Percentiles rank a stretch among this genome's conserved stretches.
phyloP scores from a whole-genome alignment of 2,113 vertebrate species.

The Romanogobio albipinnatus region DNA sequence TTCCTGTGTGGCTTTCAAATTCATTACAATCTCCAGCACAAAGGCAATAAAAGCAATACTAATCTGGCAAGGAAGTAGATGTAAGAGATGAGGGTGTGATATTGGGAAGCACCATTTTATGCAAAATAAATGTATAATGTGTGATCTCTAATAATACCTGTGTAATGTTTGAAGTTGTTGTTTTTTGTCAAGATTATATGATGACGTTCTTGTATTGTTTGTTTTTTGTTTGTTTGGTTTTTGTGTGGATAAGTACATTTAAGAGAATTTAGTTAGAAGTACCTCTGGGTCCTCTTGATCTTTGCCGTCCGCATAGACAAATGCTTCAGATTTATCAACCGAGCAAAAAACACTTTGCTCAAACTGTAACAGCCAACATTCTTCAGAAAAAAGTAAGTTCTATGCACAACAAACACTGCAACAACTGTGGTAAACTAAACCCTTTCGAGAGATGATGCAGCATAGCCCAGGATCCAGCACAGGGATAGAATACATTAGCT shows the following conservation, averaged over 20 bases:
- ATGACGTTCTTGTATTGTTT: no score
- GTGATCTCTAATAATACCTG: not conserved
- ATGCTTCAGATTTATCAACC: not conserved
- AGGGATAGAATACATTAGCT: no score
- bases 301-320: not conserved
- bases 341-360: no score
- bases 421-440: no score
- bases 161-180: not conserved
- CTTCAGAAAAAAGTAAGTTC: not conserved
- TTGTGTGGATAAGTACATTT: constrained; percentile 1
- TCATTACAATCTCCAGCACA: constrained; percentile 18
- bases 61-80: constrained; percentile 34
- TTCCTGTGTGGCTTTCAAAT: constrained; percentile 44
- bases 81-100: not conserved
- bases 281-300: constrained; percentile 15
- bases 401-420: no score
- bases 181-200: no score
- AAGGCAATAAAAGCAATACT: constrained; percentile 48
- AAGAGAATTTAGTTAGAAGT: not conserved
- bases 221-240: not conserved
- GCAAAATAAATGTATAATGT: constrained; percentile 2
- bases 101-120: constrained; percentile 32
- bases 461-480: not conserved
- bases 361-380: no score
- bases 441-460: no score